phyloP scores from a whole-genome alignment of 1,140 invertebrate species.

The Lasioglossum baleicum region DNA sequence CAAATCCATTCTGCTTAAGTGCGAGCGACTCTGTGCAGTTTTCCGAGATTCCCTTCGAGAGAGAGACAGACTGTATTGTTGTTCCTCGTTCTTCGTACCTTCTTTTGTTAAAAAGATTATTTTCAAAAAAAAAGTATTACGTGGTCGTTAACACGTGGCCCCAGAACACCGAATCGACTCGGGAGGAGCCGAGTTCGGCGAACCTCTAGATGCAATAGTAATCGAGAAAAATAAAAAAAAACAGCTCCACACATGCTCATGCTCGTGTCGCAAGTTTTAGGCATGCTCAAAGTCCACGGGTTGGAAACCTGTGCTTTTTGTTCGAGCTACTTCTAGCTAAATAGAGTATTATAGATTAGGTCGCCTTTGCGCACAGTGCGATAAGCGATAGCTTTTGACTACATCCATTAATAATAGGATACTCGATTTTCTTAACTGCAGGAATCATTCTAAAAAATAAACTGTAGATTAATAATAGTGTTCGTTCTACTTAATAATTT shows the following conservation, averaged over 20 bases:
- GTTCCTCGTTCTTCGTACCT: neutral
- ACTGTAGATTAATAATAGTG: too few species aligned
- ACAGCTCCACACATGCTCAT: conserved; percentile 67
- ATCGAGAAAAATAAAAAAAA: conserved; percentile 32
- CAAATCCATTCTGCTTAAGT: conserved; percentile 40
- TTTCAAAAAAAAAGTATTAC: neutral
- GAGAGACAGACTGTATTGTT: neutral
- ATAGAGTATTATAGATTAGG: too few species aligned
- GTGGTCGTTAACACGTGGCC: conserved; percentile 39
- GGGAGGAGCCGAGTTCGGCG: neutral
- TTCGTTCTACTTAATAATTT: too few species aligned
- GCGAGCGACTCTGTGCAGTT: conserved; percentile 39
- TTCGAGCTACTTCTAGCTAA: too few species aligned
- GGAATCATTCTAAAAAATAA: too few species aligned
- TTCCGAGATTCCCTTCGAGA: conserved; percentile 10
- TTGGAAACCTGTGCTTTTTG: neutral
- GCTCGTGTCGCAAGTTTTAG: conserved; percentile 51
- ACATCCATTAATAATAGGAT: too few species aligned
- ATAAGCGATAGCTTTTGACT: too few species aligned
- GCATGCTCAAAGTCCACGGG: conserved; percentile 50
- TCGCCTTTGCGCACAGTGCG: too few species aligned
- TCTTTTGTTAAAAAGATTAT: neutral
- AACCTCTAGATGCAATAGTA: conserved; percentile 51
- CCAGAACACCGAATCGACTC: conserved; percentile 10
- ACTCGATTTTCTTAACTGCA: too few species aligned